These are phyloP conservation scores for Anisognathus igniventris DNA, from an alignment of 2,797 vertebrate species.

Conservation along the genomic window DNA sequence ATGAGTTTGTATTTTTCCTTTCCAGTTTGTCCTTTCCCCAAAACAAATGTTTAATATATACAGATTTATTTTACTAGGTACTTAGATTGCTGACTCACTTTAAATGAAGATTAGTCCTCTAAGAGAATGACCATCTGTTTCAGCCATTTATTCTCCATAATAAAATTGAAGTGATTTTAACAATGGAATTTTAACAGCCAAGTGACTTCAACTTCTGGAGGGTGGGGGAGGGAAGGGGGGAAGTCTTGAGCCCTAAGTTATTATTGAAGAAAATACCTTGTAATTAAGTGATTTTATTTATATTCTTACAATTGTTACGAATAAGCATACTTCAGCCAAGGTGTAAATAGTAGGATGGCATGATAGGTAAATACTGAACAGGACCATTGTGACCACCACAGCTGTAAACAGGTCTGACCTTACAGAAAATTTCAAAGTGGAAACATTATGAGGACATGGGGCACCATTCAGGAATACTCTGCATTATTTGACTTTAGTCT, in stretches of 20 bases:
- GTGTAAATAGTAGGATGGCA: background rate
- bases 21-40: background rate
- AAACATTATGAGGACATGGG: background rate
- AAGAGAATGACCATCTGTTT: background rate
- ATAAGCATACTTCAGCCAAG: background rate
- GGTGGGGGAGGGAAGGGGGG: fast-evolving
- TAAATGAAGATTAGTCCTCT: background rate
- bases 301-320: background rate
- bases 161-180: background rate
- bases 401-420: background rate
- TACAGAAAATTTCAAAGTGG: background rate
- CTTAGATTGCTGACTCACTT: background rate
- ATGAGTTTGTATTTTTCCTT: background rate
- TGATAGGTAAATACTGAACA: background rate
- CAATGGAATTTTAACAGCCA: background rate
- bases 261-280: background rate
- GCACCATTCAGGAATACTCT: background rate
- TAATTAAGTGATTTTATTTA: background rate
- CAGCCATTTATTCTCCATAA: background rate
- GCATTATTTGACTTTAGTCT: background rate
- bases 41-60: background rate
- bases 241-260: background rate
- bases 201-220: background rate
- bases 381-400: background rate
- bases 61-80: background rate